Percentiles rank a stretch among this genome's conserved stretches.
Evolutionary conservation across 2,797 vertebrate species (phyloP).

Genomic region (Pangasius djambal): DNA sequence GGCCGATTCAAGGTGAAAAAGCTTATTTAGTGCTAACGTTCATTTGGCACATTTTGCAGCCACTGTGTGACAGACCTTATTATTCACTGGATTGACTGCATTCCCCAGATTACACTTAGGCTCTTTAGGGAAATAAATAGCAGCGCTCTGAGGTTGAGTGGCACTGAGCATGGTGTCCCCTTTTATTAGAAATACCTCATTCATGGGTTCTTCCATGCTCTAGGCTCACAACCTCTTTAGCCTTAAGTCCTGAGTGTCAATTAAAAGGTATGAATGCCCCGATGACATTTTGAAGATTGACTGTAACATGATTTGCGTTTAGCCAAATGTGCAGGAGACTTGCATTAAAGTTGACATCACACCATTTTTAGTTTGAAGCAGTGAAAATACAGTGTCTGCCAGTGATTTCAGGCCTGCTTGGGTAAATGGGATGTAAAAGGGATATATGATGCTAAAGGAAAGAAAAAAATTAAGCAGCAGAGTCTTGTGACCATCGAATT

Average conservation of each 20-base stretch:
- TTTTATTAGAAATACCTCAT: conserved; percentile 64
- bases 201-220: conserved; percentile 61
- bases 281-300: conserved; percentile 11
- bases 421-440: conserved; percentile 4
- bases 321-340: background rate
- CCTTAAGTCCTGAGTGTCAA: conserved; percentile 57
- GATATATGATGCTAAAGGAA: conserved; percentile 1
- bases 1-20: conserved; percentile 38
- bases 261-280: conserved; percentile 48
- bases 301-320: conserved; percentile 11
- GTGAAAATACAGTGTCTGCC: background rate
- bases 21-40: conserved; percentile 35
- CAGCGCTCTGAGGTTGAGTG: conserved; percentile 64
- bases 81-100: conserved; percentile 61
- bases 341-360: background rate
- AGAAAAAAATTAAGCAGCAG: background rate
- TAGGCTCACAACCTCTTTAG: conserved; percentile 56
- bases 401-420: background rate
- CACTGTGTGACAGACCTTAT: conserved; percentile 57
- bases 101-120: conserved; percentile 65
- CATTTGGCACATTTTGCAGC: conserved; percentile 30
- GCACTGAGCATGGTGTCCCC: conserved; percentile 62
- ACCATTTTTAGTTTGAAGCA: background rate
- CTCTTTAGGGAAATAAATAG: conserved; percentile 66
- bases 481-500: background rate